A percentile compares a stretch with the other conserved stretches of the same genome.
These are phyloP conservation scores for Xiphorhynchus erythropygius DNA, from an alignment of 2,797 vertebrate genomes.

Conservation along the genomic window DNA sequence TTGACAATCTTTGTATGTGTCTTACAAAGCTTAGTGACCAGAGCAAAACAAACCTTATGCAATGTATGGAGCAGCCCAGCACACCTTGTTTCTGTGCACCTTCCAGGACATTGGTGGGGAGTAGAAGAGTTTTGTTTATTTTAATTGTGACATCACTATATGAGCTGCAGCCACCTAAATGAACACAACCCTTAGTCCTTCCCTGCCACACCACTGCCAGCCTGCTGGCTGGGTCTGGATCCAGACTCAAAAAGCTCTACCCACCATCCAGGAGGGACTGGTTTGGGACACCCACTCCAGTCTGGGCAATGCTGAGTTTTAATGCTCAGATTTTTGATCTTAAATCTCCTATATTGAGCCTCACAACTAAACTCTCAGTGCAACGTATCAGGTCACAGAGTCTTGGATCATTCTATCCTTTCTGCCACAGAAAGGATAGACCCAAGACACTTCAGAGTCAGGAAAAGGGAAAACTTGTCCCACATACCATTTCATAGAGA, in stretches of 20 bases:
- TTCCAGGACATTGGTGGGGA: not conserved
- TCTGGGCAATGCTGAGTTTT: not conserved
- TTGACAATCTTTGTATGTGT: not conserved
- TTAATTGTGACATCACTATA: fast-evolving
- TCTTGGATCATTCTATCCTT: not conserved
- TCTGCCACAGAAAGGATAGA: not conserved
- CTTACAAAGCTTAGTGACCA: not conserved
- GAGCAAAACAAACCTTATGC: not conserved
- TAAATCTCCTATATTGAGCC: not conserved
- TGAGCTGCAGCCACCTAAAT: not conserved
- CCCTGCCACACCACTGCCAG: not conserved
- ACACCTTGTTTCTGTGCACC: not conserved
- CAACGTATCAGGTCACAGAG: fast-evolving
- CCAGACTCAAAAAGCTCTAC: not conserved
- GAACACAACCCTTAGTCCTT: not conserved
- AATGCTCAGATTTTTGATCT: not conserved
- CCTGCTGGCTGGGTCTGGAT: not conserved
- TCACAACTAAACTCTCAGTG: not conserved
- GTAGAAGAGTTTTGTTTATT: not conserved
- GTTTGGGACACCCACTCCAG: not conserved
- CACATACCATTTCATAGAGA: not conserved
- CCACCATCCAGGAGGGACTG: not conserved
- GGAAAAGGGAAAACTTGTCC: not conserved
- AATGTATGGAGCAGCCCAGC: fast-evolving
- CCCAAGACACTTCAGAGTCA: not conserved